Evolutionary conservation across 2,113 vertebrate species (phyloP).

Genomic region (Alligator mississippiensis): DNA sequence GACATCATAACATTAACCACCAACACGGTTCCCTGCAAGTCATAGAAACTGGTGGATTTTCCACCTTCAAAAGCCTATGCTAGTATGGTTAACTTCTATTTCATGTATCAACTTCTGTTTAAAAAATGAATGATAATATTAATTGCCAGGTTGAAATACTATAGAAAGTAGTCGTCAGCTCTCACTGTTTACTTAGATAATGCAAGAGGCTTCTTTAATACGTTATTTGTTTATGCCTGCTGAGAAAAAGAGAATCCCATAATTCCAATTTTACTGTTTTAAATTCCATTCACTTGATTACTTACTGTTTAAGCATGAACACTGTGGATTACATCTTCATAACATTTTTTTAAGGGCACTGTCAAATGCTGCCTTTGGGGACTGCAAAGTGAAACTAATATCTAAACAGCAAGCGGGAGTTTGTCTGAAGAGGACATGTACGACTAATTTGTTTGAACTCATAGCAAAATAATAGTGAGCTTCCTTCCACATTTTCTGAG

Average conservation of each 20-base stretch:
- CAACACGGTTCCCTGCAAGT: no score
- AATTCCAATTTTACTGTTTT: background rate
- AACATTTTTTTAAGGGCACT: background rate
- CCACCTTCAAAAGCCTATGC: no score
- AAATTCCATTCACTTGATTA: background rate
- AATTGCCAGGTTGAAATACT: background rate
- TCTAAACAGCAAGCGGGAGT: background rate
- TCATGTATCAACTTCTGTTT: background rate
- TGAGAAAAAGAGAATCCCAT: background rate
- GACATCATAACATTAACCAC: no score
- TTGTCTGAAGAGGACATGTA: background rate
- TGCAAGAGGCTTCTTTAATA: background rate
- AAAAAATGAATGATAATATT: background rate
- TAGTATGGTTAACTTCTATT: no score
- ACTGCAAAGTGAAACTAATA: background rate
- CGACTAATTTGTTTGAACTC: background rate
- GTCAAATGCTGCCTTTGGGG: background rate
- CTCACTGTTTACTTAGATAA: background rate
- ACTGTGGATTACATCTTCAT: background rate
- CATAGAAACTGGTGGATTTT: no score
- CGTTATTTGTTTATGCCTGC: rapidly evolving
- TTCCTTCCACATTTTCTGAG: background rate
- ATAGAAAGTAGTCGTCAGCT: background rate
- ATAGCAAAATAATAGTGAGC: background rate
- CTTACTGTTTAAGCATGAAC: background rate